Percentiles rank a stretch among this genome's conserved stretches.
These are phyloP conservation scores for Mungos mungo DNA, from an alignment of 2,113 vertebrate genomes.

Conservation along the genomic window DNA sequence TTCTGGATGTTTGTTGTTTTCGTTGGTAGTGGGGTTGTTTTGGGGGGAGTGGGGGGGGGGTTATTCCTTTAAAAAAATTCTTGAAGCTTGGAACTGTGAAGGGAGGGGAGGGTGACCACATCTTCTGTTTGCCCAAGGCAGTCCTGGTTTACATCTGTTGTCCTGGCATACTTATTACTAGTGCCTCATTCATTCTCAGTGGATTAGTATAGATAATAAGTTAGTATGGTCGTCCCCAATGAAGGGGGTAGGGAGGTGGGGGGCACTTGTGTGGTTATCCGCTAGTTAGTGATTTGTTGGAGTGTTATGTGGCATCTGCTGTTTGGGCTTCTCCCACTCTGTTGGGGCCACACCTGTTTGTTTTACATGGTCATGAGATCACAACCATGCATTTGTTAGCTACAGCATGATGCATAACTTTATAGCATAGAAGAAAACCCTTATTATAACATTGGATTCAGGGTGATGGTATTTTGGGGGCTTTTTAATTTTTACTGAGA, in stretches of 20 bases:
- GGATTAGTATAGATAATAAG: no score
- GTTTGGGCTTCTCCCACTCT: neutral
- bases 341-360: neutral
- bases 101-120: neutral
- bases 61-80: neutral
- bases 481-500: neutral
- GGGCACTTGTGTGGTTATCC: neutral
- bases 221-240: neutral
- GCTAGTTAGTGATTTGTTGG: neutral
- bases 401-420: accelerated
- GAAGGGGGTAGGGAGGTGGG: accelerated
- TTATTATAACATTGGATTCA: neutral
- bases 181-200: neutral
- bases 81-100: neutral
- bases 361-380: neutral
- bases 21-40: neutral
- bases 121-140: neutral
- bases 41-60: accelerated
- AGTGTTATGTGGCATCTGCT: neutral
- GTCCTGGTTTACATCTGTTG: neutral
- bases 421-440: no score
- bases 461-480: neutral
- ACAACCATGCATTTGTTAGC: neutral
- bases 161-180: neutral
- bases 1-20: neutral